Evolutionary conservation across 2,888 invertebrate genomes (phyloP), one percentile per base, ranked within the genome.

Genomic region (Listrodromus nycthemerus): DNA sequence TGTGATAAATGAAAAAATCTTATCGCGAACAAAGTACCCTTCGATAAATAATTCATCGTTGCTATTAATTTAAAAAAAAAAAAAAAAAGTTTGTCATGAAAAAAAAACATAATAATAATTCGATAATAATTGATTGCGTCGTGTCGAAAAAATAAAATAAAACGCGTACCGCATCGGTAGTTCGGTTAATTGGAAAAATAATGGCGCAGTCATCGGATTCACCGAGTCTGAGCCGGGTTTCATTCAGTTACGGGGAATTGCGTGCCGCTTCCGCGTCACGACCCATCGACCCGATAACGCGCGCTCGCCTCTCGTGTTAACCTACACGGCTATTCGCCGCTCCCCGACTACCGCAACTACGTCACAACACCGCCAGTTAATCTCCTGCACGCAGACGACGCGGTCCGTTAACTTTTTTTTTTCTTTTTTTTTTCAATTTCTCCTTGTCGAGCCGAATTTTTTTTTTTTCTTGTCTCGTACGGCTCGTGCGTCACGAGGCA

Each of bases 271-370:
- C 80, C 83, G 76, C 80, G 80, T 83, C 71, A 80, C 76, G 83
- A 83, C 80, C 76, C 83, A 80, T 83, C 83, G 83, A 83, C 83
- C 79, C 70, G 79, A 58, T 83, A 80, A 83, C 79, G 55, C 65
- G 41, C 80, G 37, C 37, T 73, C 76, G 75, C 58, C 65, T 74
- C 58, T 67, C 63, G 8, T 52, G 19, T 2, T 19, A 52, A 52
- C 48, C 50, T n/a, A 66, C 21, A 33, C 50, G 24, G 21, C 69
- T 52, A 52, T 61, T 58, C 27, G 74, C 24, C 13, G 16, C 21
- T 33, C 33, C 16, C 16, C 27, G 16, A 10, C 24, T 7, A 52
- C 21, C 52, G 19, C 52, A 19, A 19, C 52, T 52, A 55, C 37
- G 70, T 21, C 37, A 55, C 55, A 37, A 6, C 50, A 21, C 52